Conservation (phyloP, 2,113 vertebrate species). For the Cranoglanis bouderius region DNA sequence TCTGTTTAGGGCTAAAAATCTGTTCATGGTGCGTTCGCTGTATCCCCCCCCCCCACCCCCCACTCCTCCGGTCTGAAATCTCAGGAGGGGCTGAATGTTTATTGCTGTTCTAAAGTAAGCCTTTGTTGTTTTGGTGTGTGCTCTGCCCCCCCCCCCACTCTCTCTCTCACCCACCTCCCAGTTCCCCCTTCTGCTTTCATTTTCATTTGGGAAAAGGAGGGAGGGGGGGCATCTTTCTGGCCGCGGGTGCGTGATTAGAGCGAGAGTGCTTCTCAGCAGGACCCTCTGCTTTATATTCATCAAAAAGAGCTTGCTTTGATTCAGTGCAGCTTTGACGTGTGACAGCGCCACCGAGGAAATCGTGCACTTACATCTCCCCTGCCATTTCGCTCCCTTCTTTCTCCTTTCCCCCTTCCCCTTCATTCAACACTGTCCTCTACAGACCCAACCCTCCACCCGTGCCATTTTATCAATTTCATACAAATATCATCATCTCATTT, state of each 20-base stretch:
- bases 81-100: constrained; percentile 75
- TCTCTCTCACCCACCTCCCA: constrained; percentile 55
- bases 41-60: constrained; percentile 44
- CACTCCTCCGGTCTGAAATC: constrained; percentile 62
- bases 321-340: constrained; percentile 78
- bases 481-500: background rate
- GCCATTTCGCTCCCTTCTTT: constrained; percentile 26
- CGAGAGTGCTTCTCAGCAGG: constrained; percentile 78
- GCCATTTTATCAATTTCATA: background rate
- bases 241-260: constrained; percentile 78
- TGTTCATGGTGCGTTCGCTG: constrained; percentile 56
- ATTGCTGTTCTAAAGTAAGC: constrained; percentile 76
- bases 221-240: constrained; percentile 55
- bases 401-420: constrained; percentile 12
- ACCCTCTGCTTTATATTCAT: constrained; percentile 83
- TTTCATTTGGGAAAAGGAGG: constrained; percentile 64
- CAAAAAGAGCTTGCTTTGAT: constrained; percentile 81
- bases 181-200: constrained; percentile 68
- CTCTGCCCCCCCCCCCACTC: constrained; percentile 60
- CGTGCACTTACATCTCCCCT: constrained; percentile 67
- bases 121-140: constrained; percentile 76
- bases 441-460: constrained; percentile 61
- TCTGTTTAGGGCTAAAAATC: constrained; percentile 57
- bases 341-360: constrained; percentile 75
- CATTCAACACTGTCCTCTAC: background rate